phyloP scores from a whole-genome alignment of 1,140 invertebrate species.

The Mya arenaria region DNA sequence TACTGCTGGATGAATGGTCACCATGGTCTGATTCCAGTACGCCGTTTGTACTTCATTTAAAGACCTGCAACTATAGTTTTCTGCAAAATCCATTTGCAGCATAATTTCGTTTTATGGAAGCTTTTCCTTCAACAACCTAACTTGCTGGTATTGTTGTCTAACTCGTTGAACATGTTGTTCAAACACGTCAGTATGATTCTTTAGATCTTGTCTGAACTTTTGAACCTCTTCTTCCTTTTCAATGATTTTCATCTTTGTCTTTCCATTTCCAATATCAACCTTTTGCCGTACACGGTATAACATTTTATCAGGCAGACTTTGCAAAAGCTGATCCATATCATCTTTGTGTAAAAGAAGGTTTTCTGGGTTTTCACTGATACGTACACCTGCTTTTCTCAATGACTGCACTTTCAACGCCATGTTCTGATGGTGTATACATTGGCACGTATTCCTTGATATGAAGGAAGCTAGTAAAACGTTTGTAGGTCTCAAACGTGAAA shows the following conservation, averaged over 20 bases:
- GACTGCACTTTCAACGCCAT: constrained; percentile 37
- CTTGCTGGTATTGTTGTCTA: constrained; percentile 39
- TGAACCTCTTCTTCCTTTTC: too few relatives aligned
- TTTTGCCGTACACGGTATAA: too few relatives aligned
- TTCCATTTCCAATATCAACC: too few relatives aligned
- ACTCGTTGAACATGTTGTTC: constrained; percentile 39
- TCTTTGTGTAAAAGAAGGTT: too few relatives aligned
- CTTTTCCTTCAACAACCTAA: constrained; percentile 48
- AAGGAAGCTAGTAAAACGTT: constrained; percentile 38
- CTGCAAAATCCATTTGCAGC: constrained; percentile 63
- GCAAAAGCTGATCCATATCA: too few relatives aligned
- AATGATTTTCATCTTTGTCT: too few relatives aligned
- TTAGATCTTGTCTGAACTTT: too few relatives aligned
- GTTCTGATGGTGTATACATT: constrained; percentile 49
- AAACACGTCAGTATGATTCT: constrained; percentile 38
- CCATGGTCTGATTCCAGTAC: too few relatives aligned
- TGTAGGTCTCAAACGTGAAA: constrained; percentile 21
- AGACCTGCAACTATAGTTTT: constrained; percentile 60
- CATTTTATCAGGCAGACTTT: too few relatives aligned
- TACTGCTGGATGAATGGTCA: too few relatives aligned
- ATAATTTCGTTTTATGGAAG: constrained; percentile 52
- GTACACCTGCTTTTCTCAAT: not conserved
- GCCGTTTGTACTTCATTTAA: too few relatives aligned
- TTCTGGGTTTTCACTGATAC: constrained; percentile 17
- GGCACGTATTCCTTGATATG: constrained; percentile 40